phyloP scores from a whole-genome alignment of 64 coral and sea anemone species.

The Actinia equina region DNA sequence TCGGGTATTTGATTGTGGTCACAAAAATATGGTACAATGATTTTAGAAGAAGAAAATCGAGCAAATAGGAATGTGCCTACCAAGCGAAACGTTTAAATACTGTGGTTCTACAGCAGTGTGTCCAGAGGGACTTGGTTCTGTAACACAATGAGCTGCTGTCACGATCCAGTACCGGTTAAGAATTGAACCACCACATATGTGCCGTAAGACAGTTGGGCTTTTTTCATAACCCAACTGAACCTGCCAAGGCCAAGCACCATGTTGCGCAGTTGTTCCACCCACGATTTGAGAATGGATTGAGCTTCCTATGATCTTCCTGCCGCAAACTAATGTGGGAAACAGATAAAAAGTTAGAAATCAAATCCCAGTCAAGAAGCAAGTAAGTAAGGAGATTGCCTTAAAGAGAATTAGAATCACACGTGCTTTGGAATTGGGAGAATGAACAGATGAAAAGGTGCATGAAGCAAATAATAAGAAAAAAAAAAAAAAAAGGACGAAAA shows the following conservation, averaged over 20 bases:
- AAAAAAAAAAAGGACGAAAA: too few relatives aligned
- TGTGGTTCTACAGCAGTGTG: not conserved
- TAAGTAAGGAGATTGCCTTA: too few relatives aligned
- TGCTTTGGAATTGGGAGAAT: too few relatives aligned
- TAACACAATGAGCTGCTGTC: conserved; percentile 53
- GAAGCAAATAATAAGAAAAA: too few relatives aligned
- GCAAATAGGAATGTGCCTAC: conserved; percentile 5
- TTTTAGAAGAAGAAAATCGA: too few relatives aligned
- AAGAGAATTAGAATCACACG: too few relatives aligned
- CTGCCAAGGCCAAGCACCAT: conserved; percentile 65
- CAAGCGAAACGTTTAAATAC: conserved; percentile 57
- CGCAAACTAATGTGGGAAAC: conserved; percentile 7
- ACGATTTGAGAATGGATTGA: conserved; percentile 48
- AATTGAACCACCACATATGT: conserved; percentile 55
- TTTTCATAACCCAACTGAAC: conserved; percentile 46
- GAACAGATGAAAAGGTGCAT: too few relatives aligned
- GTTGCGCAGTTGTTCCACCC: conserved; percentile 19
- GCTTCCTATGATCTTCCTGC: conserved; percentile 13
- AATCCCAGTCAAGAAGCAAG: too few relatives aligned
- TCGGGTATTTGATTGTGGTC: too few relatives aligned
- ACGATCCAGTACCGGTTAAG: conserved; percentile 46
- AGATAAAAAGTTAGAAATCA: not conserved
- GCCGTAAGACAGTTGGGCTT: not conserved
- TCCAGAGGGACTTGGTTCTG: not conserved
- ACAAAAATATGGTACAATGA: too few relatives aligned